phyloP scores from a whole-genome alignment of 2,113 vertebrate species.

The Dryoscopus gambensis region DNA sequence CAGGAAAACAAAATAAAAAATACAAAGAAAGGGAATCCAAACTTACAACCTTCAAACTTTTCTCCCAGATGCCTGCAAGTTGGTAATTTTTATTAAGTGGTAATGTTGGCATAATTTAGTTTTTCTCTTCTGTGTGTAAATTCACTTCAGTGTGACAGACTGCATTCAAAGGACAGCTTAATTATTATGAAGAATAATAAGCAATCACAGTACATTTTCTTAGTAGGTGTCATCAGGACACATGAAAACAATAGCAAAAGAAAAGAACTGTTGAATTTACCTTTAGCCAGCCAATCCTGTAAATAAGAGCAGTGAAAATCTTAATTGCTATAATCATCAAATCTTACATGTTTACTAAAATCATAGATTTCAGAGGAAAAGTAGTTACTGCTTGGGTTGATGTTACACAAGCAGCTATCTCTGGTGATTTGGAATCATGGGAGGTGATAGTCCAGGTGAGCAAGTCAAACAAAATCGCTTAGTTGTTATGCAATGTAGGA shows the following conservation, averaged over 20 bases:
- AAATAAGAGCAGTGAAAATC: not conserved
- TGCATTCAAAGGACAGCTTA: not conserved
- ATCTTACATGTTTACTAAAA: not conserved
- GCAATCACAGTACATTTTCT: not conserved
- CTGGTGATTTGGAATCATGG: not conserved
- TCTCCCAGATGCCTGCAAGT: not conserved
- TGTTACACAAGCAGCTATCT: not conserved
- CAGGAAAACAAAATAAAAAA: not conserved
- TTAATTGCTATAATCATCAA: not conserved
- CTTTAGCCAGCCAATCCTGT: not conserved
- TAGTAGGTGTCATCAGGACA: not conserved
- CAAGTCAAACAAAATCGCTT: not conserved
- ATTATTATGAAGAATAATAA: not conserved
- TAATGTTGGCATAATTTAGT: not conserved
- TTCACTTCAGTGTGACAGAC: not conserved
- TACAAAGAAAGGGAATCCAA: not conserved
- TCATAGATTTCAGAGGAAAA: not conserved
- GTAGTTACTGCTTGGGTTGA: not conserved
- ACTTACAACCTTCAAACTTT: not conserved
- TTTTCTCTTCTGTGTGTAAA: not conserved
- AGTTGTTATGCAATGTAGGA: not conserved
- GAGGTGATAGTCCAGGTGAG: not conserved
- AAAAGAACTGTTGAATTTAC: not conserved
- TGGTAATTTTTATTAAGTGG: not conserved
- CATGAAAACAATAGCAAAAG: not conserved